phyloP scores from a whole-genome alignment of 37 sponge, comb jelly and placozoan genomes.

The Lycopodina hypogea region DNA sequence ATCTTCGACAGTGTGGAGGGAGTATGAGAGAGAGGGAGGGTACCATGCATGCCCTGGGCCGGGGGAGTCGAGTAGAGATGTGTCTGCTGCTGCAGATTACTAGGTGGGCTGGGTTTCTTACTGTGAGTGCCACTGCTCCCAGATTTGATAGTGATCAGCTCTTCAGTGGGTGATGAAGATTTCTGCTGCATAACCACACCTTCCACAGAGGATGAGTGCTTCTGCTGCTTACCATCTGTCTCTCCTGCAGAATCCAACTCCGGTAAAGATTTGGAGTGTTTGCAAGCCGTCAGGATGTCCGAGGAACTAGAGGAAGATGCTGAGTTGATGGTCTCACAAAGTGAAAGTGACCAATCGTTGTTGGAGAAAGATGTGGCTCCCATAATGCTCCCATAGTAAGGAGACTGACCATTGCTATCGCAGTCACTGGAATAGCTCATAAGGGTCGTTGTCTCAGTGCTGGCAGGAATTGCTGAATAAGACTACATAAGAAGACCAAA shows the following conservation, averaged over 20 bases:
- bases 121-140: background rate
- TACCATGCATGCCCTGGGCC: conserved; percentile 5
- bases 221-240: background rate
- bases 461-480: background rate
- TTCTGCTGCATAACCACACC: background rate
- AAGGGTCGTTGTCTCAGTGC: background rate
- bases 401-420: conserved; percentile 10
- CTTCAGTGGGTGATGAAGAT: background rate
- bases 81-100: background rate
- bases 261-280: conserved; percentile 19
- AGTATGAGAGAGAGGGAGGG: conserved; percentile 27
- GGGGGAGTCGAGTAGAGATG: conserved; percentile 22
- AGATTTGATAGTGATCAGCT: background rate
- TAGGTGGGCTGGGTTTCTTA: background rate
- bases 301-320: background rate
- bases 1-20: background rate
- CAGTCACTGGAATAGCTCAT: background rate
- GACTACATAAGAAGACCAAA: background rate
- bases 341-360: conserved; percentile 36
- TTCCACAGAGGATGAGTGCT: background rate
- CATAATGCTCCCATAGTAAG: conserved; percentile 40
- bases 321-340: background rate
- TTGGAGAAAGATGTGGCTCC: conserved; percentile 13
- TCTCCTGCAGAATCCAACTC: background rate
- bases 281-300: conserved; percentile 11